phyloP scores from a whole-genome alignment of 2,888 invertebrate genomes.

The Ecdyonurus torrentis region DNA sequence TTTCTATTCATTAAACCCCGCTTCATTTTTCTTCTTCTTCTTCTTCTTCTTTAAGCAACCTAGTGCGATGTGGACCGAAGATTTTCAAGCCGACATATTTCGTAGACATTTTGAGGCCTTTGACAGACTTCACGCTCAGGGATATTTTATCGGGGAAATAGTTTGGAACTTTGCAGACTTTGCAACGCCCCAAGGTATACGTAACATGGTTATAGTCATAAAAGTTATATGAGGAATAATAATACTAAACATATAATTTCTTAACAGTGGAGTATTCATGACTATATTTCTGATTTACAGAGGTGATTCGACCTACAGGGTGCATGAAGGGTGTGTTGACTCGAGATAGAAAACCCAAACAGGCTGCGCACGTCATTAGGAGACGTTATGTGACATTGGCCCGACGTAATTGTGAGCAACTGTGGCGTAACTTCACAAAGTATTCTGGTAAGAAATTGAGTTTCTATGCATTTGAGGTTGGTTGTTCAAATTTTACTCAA shows the following conservation, averaged over 20 bases:
- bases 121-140: constrained; percentile 51
- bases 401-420: not conserved
- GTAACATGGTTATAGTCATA: no score
- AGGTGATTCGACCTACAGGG: constrained; percentile 60
- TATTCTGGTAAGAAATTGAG: no score
- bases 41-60: constrained; percentile 12
- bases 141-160: constrained; percentile 88
- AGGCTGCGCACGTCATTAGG: constrained; percentile 65
- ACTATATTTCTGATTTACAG: constrained; percentile 29
- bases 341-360: constrained; percentile 77
- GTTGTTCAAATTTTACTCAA: no score
- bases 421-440: no score
- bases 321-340: constrained; percentile 90
- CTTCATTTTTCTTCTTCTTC: no score
- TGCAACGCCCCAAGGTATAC: constrained; percentile 72
- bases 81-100: constrained; percentile 74
- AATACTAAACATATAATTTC: not conserved
- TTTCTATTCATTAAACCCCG: no score
- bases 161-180: constrained; percentile 99
- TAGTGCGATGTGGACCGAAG: constrained; percentile 77
- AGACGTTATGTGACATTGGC: constrained; percentile 53
- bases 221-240: not conserved
- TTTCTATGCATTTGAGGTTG: no score
- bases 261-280: no score
- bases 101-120: constrained; percentile 83